Evolutionary conservation across 2,113 vertebrate species (phyloP).

Genomic region (Antechinus stuartii): DNA sequence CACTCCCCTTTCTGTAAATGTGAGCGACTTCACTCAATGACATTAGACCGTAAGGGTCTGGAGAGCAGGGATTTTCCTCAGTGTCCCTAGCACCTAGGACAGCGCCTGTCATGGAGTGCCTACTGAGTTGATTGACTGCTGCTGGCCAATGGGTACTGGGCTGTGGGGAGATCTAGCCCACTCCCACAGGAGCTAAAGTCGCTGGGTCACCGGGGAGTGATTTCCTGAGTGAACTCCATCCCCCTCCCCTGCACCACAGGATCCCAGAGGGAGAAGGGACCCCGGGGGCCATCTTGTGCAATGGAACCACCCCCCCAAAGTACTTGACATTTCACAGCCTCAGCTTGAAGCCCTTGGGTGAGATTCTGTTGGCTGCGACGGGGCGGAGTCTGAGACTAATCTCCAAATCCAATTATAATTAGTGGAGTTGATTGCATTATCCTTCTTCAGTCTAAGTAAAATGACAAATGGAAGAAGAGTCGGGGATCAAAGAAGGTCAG

Average conservation of each 20-base stretch:
- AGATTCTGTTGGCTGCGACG: background rate
- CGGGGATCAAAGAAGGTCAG: background rate
- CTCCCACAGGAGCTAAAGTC: background rate
- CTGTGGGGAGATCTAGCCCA: too few relatives aligned
- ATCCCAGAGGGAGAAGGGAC: background rate
- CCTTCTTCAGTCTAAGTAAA: background rate
- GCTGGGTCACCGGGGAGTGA: background rate
- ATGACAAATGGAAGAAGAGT: background rate
- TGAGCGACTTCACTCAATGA: background rate
- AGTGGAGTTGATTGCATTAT: background rate
- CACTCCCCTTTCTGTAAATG: background rate
- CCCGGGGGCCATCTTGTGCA: too few relatives aligned
- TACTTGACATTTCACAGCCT: background rate
- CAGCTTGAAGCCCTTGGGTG: background rate
- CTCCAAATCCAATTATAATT: background rate
- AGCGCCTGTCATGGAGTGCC: too few relatives aligned
- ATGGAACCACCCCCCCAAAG: too few relatives aligned
- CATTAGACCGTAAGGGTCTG: too few relatives aligned
- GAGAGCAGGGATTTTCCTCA: background rate
- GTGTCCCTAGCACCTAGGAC: too few relatives aligned
- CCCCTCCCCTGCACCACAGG: background rate
- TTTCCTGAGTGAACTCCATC: background rate
- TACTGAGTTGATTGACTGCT: too few relatives aligned
- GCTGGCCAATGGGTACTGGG: background rate
- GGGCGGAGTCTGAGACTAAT: background rate